Conservation (phyloP, 1,140 invertebrate species). For the Rhyacophila brunnea region DNA sequence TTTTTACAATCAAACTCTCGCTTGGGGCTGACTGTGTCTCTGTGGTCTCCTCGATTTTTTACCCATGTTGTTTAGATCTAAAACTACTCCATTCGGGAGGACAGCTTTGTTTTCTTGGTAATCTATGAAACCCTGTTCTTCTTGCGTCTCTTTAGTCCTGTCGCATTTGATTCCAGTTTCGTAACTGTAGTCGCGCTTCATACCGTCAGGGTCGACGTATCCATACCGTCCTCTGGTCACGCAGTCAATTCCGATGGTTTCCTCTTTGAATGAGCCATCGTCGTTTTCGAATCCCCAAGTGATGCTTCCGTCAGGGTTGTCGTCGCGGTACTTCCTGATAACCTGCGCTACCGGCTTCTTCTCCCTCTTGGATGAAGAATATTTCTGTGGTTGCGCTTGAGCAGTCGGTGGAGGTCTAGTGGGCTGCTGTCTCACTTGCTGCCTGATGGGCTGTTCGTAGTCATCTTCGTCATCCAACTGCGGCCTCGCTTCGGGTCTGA, state of each 20-base stretch:
- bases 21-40: too few species aligned
- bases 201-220: slow-evolving; percentile 78
- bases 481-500: slow-evolving; percentile 42
- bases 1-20: too few species aligned
- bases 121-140: slow-evolving; percentile 66
- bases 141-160: slow-evolving; percentile 59
- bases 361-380: slow-evolving; percentile 44
- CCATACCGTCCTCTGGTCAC: slow-evolving; percentile 79
- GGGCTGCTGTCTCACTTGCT: slow-evolving; percentile 44
- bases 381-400: slow-evolving; percentile 43
- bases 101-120: slow-evolving; percentile 70
- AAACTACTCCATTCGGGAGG: slow-evolving; percentile 66
- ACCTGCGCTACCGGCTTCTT: slow-evolving; percentile 73
- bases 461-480: slow-evolving; percentile 41
- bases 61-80: slow-evolving; percentile 67
- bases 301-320: slow-evolving; percentile 78
- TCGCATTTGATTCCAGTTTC: slow-evolving; percentile 69
- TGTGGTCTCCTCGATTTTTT: slow-evolving; percentile 66
- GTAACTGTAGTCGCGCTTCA: slow-evolving; percentile 70
- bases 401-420: slow-evolving; percentile 39
- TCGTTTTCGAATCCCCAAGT: slow-evolving; percentile 86
- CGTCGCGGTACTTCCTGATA: slow-evolving; percentile 71
- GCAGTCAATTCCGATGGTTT: slow-evolving; percentile 76
- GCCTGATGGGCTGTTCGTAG: slow-evolving; percentile 48
- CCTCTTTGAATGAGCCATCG: slow-evolving; percentile 77